Evolutionary conservation across 2,113 vertebrate genomes (phyloP), one percentile per base, ranked within the genome.

Genomic region (Micronycteris hirsuta): DNA sequence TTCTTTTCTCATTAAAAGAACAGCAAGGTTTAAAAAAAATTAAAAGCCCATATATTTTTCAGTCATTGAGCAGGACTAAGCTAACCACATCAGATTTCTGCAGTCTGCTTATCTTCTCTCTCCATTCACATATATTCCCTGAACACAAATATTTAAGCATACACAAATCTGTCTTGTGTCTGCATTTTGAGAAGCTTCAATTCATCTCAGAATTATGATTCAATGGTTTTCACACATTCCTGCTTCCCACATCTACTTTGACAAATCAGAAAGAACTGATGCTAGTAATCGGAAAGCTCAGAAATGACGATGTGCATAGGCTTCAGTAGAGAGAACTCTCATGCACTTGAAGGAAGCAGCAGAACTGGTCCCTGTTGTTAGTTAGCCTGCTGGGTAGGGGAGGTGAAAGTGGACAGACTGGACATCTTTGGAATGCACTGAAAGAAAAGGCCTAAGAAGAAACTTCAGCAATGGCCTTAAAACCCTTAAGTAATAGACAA

Each of bases 391-490:
- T 47, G 45, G 52, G 36, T 26, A 3, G 10, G 43, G 43, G 26
- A 77, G 33, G 61, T 31, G 5, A 20, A 90, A 61, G 33, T 26
- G 22, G 17, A 68, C 41, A 33, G 15, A 61, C 15, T 81, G 68
- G 17, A 56, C 80, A 81, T 83, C 71, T 93, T 28, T 58, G 41
- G 38, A 86, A 5, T 89, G 22, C 15, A 54, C 43, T 82, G 28
- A 86, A 96, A 56, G 87, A 89, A 95, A 90, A 95, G 68, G 19
- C 22, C 43, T 31, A 86, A 80, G 71, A 91, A 93, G 76, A 90
- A 93, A 93, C 33, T 70, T 86, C 26, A 96, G 77, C 45, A 89
- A 74, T 3, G 78, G n/a, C 22, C 73, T 90, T 94, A 70, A 65
- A 94, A 93, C n/a, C 88, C 47, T 52, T 80, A 63, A 76, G 38